Evolutionary conservation across 2,797 vertebrate species (phyloP), one percentile per base, ranked within the genome.

Genomic region (Malurus splendens): DNA sequence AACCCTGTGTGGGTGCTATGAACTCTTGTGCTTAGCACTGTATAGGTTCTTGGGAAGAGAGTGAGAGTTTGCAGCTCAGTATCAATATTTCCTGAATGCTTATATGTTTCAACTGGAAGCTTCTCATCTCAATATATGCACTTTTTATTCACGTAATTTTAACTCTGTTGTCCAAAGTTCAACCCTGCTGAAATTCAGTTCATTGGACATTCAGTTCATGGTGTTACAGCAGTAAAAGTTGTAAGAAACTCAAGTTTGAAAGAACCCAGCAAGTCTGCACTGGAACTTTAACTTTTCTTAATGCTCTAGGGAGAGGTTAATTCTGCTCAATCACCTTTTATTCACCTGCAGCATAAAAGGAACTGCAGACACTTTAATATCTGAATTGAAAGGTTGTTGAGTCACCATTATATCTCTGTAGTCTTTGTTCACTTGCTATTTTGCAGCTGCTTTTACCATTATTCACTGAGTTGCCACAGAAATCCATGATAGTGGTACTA

Each of bases 261-360:
- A 91, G 41, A 92, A 19, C 54, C 83, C 73, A 90, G 54, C 42
- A 80, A 90, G 61, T 56, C 57, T 64, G 50, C 27, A 38, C 70
- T 82, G 71, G 84, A 93, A 73, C 81, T 95, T 95, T 78, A 95
- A 92, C 82, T 55, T 87, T 95, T 94, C 93, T 90, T 90, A 94
- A 96, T 92, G 94, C 92, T 95, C 89, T 87, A 90, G 95, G 94
- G 94, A 95, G 90, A 96, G 93, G 94, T 94, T 95, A 96, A 97
- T 96, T 96, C 94, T 92, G 80, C 94, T 96, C 65, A 73, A 94
- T 95, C 93, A 92, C 91, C 96, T 97, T 94, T 94, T 92, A 96
- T 96, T 96, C 93, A 93, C 94, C 92, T 95, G 87, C 94, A 94
- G 91, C 89, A 86, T 81, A 94, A 96, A 82, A 87, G 75, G 71